Evolutionary conservation across 1,140 invertebrate species (phyloP).

Genomic region (Magallana gigas): DNA sequence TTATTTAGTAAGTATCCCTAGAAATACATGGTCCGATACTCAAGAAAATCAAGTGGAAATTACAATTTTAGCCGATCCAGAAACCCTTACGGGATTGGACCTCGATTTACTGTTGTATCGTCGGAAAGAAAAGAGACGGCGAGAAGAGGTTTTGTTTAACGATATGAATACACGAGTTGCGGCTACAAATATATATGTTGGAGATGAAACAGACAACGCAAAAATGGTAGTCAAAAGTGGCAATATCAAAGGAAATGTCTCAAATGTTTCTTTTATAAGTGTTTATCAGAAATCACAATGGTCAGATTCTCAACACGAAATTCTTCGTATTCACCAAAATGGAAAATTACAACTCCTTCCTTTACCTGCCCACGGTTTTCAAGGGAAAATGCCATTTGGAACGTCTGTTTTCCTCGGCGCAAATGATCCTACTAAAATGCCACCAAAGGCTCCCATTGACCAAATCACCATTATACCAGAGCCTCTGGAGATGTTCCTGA

Average conservation of each 20-base stretch:
- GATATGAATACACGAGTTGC: conserved; percentile 38
- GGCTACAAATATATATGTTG: conserved; percentile 21
- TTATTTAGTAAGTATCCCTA: conserved; percentile 48
- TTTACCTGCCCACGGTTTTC: conserved; percentile 52
- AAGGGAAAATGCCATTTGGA: conserved; percentile 59
- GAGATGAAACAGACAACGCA: not conserved
- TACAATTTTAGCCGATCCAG: conserved; percentile 39
- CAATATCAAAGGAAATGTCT: conserved; percentile 46
- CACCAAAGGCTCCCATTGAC: conserved; percentile 57
- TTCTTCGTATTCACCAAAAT: conserved; percentile 58
- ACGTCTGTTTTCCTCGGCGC: conserved; percentile 61
- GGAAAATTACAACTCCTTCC: conserved; percentile 56
- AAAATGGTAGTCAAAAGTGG: conserved; percentile 54
- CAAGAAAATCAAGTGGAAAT: conserved; percentile 48
- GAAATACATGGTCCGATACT: conserved; percentile 43
- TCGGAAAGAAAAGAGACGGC: not conserved
- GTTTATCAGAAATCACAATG: conserved; percentile 57
- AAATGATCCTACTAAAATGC: conserved; percentile 33
- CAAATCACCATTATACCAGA: conserved; percentile 55
- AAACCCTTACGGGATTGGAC: not conserved
- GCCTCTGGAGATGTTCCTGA: conserved; percentile 51
- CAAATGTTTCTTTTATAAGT: conserved; percentile 42
- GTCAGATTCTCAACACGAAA: conserved; percentile 52
- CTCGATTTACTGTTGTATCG: conserved; percentile 45
- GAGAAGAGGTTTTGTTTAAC: conserved; percentile 28